A percentile compares a stretch with the other conserved stretches of the same genome.
These are phyloP conservation scores for Syngnathus typhle DNA, from an alignment of 2,113 vertebrate genomes.

Conservation along the genomic window DNA sequence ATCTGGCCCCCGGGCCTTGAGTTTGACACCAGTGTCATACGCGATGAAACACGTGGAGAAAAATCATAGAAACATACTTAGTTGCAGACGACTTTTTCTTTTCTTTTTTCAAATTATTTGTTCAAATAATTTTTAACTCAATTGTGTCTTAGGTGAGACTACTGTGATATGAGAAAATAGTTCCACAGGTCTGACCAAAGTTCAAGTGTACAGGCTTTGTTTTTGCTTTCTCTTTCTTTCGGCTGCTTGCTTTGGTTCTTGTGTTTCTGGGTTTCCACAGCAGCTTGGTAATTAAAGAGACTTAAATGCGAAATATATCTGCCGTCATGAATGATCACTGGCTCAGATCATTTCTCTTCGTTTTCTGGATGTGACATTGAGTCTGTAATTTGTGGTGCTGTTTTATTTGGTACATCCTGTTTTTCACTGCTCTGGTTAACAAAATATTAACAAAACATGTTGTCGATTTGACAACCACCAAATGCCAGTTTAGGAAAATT, in stretches of 20 bases:
- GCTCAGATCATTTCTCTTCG: neutral
- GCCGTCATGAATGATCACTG: neutral
- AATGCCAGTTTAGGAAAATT: neutral
- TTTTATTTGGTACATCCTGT: neutral
- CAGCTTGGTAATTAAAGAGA: slow-evolving; percentile 2
- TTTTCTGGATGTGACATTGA: neutral
- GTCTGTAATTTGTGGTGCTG: neutral
- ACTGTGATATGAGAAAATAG: neutral
- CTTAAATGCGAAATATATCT: neutral
- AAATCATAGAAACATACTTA: neutral
- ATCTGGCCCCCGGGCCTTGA: too few species aligned
- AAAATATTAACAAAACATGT: neutral
- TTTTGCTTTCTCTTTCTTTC: neutral
- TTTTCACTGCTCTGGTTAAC: neutral
- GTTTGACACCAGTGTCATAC: too few species aligned
- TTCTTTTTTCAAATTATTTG: too few species aligned
- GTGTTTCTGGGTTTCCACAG: neutral
- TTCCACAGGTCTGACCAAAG: neutral
- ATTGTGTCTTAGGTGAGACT: neutral
- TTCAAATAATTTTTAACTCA: neutral
- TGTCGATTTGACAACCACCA: neutral
- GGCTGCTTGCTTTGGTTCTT: neutral
- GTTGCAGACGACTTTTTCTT: too few species aligned
- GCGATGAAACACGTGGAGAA: neutral
- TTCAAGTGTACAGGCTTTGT: neutral